phyloP scores from a whole-genome alignment of 2,797 vertebrate species.

The Odontamblyopus lacepedii region DNA sequence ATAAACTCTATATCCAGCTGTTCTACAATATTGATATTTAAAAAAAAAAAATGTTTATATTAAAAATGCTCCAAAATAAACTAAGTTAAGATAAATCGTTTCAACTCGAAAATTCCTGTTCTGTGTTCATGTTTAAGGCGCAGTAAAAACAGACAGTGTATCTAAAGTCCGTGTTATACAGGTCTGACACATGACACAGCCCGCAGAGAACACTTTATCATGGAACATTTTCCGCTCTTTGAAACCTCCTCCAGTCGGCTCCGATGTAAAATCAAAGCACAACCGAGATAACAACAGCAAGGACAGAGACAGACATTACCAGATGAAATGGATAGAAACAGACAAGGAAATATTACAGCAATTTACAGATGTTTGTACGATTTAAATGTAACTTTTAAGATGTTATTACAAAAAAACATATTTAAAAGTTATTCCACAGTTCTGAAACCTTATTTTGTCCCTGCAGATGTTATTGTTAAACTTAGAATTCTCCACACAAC shows the following conservation, averaged over 20 bases:
- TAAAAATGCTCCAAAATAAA: too few relatives aligned
- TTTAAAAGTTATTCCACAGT: too few relatives aligned
- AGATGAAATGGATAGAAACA: constrained; percentile 25
- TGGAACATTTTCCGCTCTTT: constrained; percentile 16
- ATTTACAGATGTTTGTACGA: too few relatives aligned
- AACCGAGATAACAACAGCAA: constrained; percentile 12
- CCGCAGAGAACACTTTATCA: constrained; percentile 26
- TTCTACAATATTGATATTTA: too few relatives aligned
- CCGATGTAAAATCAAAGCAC: neutral
- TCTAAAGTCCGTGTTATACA: constrained; percentile 17
- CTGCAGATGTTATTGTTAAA: too few relatives aligned
- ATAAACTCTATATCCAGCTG: too few relatives aligned
- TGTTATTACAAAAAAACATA: too few relatives aligned
- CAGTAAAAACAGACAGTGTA: neutral
- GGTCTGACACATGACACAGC: constrained; percentile 37
- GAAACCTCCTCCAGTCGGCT: neutral
- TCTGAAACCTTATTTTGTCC: too few relatives aligned
- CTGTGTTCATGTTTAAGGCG: neutral
- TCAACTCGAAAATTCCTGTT: neutral
- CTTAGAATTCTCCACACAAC: too few relatives aligned
- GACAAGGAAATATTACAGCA: neutral
- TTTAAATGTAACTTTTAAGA: too few relatives aligned
- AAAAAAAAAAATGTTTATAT: too few relatives aligned
- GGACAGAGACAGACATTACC: neutral
- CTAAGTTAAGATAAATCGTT: too few relatives aligned